Evolutionary conservation across 2,888 invertebrate genomes (phyloP), one percentile per base, ranked within the genome.

Genomic region (Timema podura): DNA sequence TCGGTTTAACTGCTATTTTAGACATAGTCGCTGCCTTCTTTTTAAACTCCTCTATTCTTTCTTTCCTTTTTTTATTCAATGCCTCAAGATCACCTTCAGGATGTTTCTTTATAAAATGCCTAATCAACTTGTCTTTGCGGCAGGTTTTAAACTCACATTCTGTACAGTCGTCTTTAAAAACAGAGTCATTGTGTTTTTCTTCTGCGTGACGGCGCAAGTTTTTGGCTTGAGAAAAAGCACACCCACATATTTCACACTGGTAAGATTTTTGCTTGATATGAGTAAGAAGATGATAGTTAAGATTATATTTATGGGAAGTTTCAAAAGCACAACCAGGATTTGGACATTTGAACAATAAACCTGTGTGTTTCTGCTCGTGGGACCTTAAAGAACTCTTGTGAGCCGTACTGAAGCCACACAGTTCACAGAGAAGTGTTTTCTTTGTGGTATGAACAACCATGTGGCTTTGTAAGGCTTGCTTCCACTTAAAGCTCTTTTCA

Each of bases 201-300:
- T 30, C 61, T 76, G 80, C 79, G 75, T 82, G 82, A 13, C 81
- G 75, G 16, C 79, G 77, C 78, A 86, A 79, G 75, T 86, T 86
- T 76, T 85, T 86, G 67, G 81, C 81, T 72, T 85, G 82, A 9
- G 85, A 85, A 75, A 86, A 86, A 68, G 83, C 82, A 67, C 83
- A 83, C 6, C 86, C 86, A 75, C 86, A 86, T 6, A 86, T 79
- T 73, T 86, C 85, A 76, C 86, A 86, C 67, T 85, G 84, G 73
- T 85, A 85, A 1, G 85, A 83, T 30, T 83, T 83, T 54, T 85
- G 85, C 69, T 84, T 83, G 5, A 83, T 84, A 73, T 86, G 86
- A 0, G 85, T 85, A 61, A 82, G 80, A 74, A 84, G 80, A 74
- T 86, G 86, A 51, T 84, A 80, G 73, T 85, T 84, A 65, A 86